These are phyloP conservation scores for Charadrius vociferus DNA, from an alignment of 2,113 vertebrate genomes.

Conservation along the genomic window DNA sequence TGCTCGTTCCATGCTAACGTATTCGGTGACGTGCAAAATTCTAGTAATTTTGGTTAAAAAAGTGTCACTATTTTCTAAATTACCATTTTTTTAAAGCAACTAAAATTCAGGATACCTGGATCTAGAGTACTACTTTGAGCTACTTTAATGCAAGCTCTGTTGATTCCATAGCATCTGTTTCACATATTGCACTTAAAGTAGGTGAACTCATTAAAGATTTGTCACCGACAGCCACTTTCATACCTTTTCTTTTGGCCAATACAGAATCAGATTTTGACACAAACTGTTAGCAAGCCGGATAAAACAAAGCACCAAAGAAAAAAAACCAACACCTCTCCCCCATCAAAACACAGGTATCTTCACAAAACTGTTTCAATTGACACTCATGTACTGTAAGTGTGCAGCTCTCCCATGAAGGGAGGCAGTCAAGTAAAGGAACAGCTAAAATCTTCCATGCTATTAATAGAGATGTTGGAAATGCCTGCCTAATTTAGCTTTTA, in stretches of 20 bases:
- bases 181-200: not conserved
- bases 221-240: not conserved
- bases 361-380: not conserved
- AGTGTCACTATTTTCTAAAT: not conserved
- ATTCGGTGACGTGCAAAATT: not conserved
- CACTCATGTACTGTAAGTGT: not conserved
- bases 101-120: not conserved
- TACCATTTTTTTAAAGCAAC: not conserved
- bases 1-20: rapidly evolving
- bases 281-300: not conserved
- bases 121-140: not conserved
- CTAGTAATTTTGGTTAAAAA: not conserved
- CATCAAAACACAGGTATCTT: not conserved
- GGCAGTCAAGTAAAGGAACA: not conserved
- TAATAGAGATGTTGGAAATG: constrained; percentile 42
- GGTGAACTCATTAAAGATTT: not conserved
- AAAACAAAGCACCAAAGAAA: not conserved
- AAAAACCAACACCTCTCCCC: not conserved
- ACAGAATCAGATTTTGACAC: not conserved
- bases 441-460: constrained; percentile 38
- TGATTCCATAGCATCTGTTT: not conserved
- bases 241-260: not conserved
- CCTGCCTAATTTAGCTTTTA: constrained; percentile 50
- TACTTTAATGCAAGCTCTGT: not conserved
- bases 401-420: not conserved